Conservation (phyloP, 2,113 vertebrate species). For the Pimephales promelas region DNA sequence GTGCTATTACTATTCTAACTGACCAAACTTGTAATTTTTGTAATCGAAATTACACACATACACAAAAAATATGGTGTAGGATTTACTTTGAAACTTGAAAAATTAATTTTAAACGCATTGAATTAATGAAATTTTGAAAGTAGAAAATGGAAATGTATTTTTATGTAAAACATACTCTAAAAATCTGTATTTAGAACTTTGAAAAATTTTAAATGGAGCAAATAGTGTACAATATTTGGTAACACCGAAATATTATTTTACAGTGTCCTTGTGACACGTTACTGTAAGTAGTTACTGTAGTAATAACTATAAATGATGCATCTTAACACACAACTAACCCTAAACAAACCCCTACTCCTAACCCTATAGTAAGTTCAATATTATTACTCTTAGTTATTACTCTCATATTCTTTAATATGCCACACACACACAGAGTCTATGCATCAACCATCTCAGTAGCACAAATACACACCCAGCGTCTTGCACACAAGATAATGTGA, state of each 20-base stretch:
- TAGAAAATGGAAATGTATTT: not conserved
- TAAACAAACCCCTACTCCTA: too few relatives aligned
- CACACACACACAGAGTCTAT: not conserved
- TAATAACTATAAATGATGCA: too few relatives aligned
- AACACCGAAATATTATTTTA: too few relatives aligned
- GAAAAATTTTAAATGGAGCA: not conserved
- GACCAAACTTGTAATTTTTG: not conserved
- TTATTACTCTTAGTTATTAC: too few relatives aligned
- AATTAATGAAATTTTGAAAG: not conserved
- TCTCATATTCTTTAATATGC: too few relatives aligned
- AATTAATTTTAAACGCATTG: not conserved
- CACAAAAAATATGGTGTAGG: not conserved
- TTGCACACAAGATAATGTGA: conserved; percentile 27
- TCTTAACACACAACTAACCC: too few relatives aligned
- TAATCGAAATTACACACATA: not conserved
- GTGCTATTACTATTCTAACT: not conserved
- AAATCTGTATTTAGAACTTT: not conserved
- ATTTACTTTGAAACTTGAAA: not conserved
- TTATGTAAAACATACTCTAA: not conserved
- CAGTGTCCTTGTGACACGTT: too few relatives aligned
- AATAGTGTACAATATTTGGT: not conserved
- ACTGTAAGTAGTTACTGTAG: too few relatives aligned
- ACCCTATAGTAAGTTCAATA: too few relatives aligned
- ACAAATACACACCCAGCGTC: not conserved
- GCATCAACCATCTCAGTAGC: not conserved